phyloP scores from a whole-genome alignment of 2,797 vertebrate species.

The Coracias cyanogaster region DNA sequence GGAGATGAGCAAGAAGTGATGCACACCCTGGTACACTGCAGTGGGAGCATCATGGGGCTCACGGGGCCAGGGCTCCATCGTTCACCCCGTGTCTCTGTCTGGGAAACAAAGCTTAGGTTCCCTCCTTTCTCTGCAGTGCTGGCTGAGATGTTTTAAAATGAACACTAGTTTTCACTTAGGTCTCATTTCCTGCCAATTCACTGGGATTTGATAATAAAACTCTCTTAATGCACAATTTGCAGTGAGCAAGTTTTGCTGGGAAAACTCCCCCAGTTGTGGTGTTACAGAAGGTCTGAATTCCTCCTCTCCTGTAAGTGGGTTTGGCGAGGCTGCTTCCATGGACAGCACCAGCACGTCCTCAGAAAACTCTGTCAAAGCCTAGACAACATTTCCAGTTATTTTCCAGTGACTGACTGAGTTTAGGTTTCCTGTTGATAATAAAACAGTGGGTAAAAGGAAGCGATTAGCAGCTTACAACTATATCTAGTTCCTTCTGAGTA shows the following conservation, averaged over 20 bases:
- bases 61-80: rapidly evolving
- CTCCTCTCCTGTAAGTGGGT: neutral
- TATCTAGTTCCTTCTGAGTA: constrained; percentile 16
- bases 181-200: neutral
- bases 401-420: neutral
- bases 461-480: neutral
- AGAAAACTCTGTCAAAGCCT: neutral
- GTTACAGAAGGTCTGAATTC: neutral
- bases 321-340: neutral
- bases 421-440: constrained; percentile 27
- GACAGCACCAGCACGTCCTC: neutral
- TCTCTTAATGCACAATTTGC: neutral
- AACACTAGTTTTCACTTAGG: neutral
- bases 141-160: neutral
- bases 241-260: neutral
- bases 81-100: rapidly evolving
- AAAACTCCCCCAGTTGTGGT: neutral
- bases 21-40: rapidly evolving
- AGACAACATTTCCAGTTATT: constrained; percentile 10
- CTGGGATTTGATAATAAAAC: neutral
- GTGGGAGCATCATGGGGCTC: neutral
- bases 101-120: neutral
- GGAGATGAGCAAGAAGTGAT: rapidly evolving
- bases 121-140: neutral
- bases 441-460: constrained; percentile 48